Base-by-base conservation (phyloP, 2,888 invertebrate species). In the Epistrophella euchroma region DNA sequence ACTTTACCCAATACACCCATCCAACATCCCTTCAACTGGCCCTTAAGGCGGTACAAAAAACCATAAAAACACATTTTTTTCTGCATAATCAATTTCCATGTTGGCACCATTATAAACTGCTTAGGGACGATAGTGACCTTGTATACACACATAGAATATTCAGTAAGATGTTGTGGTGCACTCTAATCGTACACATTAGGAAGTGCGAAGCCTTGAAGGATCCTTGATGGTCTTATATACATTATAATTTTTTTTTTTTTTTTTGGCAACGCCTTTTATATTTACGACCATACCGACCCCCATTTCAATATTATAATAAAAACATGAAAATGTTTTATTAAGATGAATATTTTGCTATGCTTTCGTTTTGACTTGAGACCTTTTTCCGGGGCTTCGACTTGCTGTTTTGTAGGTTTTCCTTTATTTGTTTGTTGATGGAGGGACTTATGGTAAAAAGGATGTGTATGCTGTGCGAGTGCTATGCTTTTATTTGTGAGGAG, bases 51-150 rank as follows among this genome's bases (percentile, higher is more conserved):
- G 80, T 72, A 60, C 22, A 75, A 76, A 85, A 76, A 68, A 17
- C 50, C 60, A 81, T 76, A 77, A 73, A 80, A 84, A 60, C 74
- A 85, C 85, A 76, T 25, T 68, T 85, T 85, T 85, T 85, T 81
- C 85, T 81, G 85, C 85, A 85, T 85, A 85, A 85, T 85, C 85
- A 85, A 85, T 85, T 85, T 85, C 76, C 66, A 73, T 81, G 85
- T 81, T 85, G 81, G 81, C 85, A 85, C 73, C 68, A 68, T 68
- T 68, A 85, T 73, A 76, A 81, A 81, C 85, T 85, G 85, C 68
- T 77, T 55, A 73, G 47, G 76, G 81, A 85, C 76, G 56, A 52
- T 64, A 32, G 75, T 37, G 68, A 66, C 79, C 75, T 72, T 75
- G 80, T 66, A 22, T 37, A 50, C 40, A 52, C 7, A 50, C 2